A percentile compares a stretch with the other conserved stretches of the same genome.
Evolutionary conservation across 2,797 vertebrate species (phyloP).

Genomic region (Eulemur albifrons): DNA sequence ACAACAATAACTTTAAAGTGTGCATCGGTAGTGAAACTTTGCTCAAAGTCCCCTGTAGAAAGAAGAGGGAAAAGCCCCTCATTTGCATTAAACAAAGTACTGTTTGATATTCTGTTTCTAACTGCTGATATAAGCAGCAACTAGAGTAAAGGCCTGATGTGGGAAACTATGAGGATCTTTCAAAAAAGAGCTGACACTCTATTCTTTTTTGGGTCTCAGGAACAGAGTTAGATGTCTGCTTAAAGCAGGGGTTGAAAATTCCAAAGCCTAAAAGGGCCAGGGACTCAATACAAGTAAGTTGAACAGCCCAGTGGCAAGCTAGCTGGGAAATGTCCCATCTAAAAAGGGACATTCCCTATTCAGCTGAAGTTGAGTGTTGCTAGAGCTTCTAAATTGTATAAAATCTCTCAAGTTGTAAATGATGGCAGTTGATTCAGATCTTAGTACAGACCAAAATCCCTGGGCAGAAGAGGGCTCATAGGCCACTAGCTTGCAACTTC

Average conservation of each 20-base stretch:
- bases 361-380: not conserved
- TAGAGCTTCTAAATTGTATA: not conserved
- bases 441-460: not conserved
- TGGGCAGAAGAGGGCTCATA: not conserved
- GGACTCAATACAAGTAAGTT: not conserved
- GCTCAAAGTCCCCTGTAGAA: conserved; percentile 90
- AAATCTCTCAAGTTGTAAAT: not conserved
- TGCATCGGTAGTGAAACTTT: conserved; percentile 90
- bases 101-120: conserved; percentile 63
- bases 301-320: not conserved
- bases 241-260: conserved; percentile 27
- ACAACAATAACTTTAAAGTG: conserved; percentile 92
- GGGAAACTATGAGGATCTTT: conserved; percentile 56
- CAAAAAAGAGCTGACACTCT: conserved; percentile 40
- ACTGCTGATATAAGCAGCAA: conserved; percentile 61
- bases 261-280: not conserved
- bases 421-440: not conserved
- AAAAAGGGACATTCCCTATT: not conserved
- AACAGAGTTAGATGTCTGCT: conserved; percentile 41
- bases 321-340: not conserved
- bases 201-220: conserved; percentile 48
- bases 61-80: conserved; percentile 76
- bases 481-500: not conserved
- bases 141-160: conserved; percentile 60
- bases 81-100: conserved; percentile 69